Base-by-base conservation (phyloP, 2,888 invertebrate species). In the Acronicta leporina region DNA sequence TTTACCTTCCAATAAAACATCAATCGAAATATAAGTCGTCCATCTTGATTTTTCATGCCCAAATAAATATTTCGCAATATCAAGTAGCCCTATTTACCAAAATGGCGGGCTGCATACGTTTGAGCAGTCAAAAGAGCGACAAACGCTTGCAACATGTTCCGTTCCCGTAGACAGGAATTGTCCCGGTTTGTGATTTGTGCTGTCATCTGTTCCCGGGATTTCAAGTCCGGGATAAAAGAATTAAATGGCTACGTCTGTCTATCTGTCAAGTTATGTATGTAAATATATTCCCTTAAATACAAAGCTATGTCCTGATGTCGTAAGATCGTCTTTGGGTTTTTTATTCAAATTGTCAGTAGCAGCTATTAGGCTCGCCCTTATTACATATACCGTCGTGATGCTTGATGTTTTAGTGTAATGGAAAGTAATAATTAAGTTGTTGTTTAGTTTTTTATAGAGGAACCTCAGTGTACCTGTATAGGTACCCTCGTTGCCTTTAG, bases 121-220 rank as follows among this genome's bases (percentile, higher is more conserved):
- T 41, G 45, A 60, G 33, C 33, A 67, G 61, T 68, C 48, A 60
- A 73, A 55, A 45, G 40, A 42, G 45, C 60, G 15, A 55, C 73
- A 59, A 73, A 55, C 51, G 45, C 54, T 48, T 42, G 47, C 40
- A 52, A 55, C 33, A 30, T 54, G 38, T 40, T 40, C 44, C 41
- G 46, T 20, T 14, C 10, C 35, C 40, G 15, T 41, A 33, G 53
- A 51, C 67, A 55, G 38, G 53, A 54, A 52, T 67, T 67, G 51
- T 68, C 47, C 3, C 10, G 41, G 50, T 44, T 51, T 47, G 48
- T 55, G 54, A 68, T 55, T 52, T 59, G 67, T 68, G 46, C 57
- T 55, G 72, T 65, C 47, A 71, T 15, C 50, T 16, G 13, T 14
- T 40, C 35, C 2, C 30, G 56, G 47, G 65, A 55, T 55, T 64